Evolutionary conservation across 1,140 invertebrate genomes (phyloP).

Genomic region (Latrodectus geometricus): DNA sequence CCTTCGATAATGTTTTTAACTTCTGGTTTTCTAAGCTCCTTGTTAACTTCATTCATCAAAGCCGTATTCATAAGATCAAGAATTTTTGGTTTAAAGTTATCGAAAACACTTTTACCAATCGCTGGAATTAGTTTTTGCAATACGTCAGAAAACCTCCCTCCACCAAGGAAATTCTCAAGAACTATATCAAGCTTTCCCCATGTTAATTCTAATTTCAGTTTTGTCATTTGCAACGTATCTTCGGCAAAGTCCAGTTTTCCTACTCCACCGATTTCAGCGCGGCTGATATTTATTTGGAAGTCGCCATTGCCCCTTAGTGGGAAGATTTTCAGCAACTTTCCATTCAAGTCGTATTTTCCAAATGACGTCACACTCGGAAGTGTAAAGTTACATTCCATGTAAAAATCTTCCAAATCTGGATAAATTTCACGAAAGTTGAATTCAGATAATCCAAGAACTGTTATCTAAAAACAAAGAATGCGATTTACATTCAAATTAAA

Average conservation of each 20-base stretch:
- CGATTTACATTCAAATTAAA: background rate
- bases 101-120: constrained; percentile 53
- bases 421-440: constrained; percentile 40
- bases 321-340: constrained; percentile 56
- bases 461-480: constrained; percentile 50
- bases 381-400: constrained; percentile 27
- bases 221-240: constrained; percentile 13
- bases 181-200: constrained; percentile 45
- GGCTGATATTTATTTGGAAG: constrained; percentile 52
- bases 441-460: constrained; percentile 29
- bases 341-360: constrained; percentile 38
- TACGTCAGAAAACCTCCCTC: constrained; percentile 46
- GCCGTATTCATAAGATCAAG: constrained; percentile 34
- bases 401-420: constrained; percentile 43
- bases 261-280: constrained; percentile 34
- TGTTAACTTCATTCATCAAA: constrained; percentile 51
- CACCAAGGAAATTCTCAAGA: constrained; percentile 59
- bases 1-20: constrained; percentile 57
- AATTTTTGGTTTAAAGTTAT: constrained; percentile 55
- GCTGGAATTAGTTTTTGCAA: constrained; percentile 48
- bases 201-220: constrained; percentile 45
- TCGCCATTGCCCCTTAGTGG: constrained; percentile 47
- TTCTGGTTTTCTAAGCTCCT: constrained; percentile 53
- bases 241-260: constrained; percentile 25
- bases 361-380: constrained; percentile 12